Conservation (phyloP, 2,797 vertebrate genomes). For the Coluber constrictor region DNA sequence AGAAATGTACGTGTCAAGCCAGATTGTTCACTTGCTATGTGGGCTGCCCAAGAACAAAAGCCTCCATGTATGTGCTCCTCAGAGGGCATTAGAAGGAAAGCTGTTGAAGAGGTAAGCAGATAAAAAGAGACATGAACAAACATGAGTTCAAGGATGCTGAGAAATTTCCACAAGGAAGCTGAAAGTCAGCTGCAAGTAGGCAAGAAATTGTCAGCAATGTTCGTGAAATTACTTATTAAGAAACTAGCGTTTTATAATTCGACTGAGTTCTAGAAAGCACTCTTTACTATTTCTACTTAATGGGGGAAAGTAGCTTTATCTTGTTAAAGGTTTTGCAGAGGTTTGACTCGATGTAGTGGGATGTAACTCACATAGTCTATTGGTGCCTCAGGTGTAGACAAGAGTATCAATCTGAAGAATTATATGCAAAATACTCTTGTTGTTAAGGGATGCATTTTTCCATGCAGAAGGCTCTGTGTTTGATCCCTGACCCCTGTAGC, state of each 20-base stretch:
- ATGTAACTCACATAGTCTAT: neutral
- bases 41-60: neutral
- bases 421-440: neutral
- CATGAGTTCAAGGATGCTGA: neutral
- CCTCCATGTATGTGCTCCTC: neutral
- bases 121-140: neutral
- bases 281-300: neutral
- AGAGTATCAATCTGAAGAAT: neutral
- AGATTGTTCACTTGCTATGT: neutral
- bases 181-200: neutral
- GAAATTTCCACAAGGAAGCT: neutral
- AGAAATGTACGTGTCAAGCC: neutral
- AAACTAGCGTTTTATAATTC: neutral
- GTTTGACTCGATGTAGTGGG: neutral
- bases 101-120: neutral
- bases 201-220: neutral
- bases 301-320: neutral
- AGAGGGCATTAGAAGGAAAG: neutral
- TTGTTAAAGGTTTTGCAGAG: neutral
- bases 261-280: neutral
- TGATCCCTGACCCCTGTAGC: neutral
- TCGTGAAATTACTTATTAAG: neutral
- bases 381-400: neutral
- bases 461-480: neutral
- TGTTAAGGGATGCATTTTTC: neutral